These are phyloP conservation scores for Tromatobia lineatoria DNA, from an alignment of 2,888 invertebrate species.

Conservation along the genomic window DNA sequence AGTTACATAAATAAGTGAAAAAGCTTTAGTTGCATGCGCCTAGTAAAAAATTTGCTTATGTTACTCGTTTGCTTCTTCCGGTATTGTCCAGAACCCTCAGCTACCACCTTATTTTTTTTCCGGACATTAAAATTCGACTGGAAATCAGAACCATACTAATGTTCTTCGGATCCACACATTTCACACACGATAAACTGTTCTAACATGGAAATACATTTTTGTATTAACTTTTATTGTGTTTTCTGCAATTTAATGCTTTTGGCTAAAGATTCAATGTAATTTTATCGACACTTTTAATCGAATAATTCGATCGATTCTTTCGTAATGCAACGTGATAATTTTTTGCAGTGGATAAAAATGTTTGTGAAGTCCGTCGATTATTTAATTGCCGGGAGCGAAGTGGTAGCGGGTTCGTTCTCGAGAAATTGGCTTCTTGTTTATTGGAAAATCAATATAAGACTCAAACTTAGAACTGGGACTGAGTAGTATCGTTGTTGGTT, in stretches of 20 bases:
- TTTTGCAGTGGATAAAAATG: not conserved
- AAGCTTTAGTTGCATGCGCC: conserved; percentile 83
- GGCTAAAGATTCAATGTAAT: conserved; percentile 27
- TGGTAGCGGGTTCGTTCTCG: conserved; percentile 32
- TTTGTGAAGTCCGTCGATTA: conserved; percentile 21
- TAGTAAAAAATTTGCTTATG: conserved; percentile 78
- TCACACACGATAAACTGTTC: conserved; percentile 24
- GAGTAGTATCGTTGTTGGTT: conserved; percentile 85
- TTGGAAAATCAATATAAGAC: conserved; percentile 58
- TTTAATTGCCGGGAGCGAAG: conserved; percentile 10
- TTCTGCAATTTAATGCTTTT: conserved; percentile 29
- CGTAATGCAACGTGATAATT: not conserved
- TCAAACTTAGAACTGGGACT: conserved; percentile 79
- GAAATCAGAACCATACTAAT: conserved; percentile 16
- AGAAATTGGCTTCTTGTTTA: conserved; percentile 48
- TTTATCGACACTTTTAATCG: conserved; percentile 41
- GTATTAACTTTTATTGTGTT: conserved; percentile 35
- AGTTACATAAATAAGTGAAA: conserved; percentile 59
- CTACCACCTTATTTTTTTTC: conserved; percentile 45
- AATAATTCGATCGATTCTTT: not conserved
- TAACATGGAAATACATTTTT: conserved; percentile 21
- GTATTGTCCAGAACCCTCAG: conserved; percentile 43
- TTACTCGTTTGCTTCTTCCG: conserved; percentile 77
- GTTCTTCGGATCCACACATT: conserved; percentile 14
- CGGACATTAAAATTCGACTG: conserved; percentile 32